Evolutionary conservation across 2,888 invertebrate genomes (phyloP).

Genomic region (Tolmerus cingulatus): DNA sequence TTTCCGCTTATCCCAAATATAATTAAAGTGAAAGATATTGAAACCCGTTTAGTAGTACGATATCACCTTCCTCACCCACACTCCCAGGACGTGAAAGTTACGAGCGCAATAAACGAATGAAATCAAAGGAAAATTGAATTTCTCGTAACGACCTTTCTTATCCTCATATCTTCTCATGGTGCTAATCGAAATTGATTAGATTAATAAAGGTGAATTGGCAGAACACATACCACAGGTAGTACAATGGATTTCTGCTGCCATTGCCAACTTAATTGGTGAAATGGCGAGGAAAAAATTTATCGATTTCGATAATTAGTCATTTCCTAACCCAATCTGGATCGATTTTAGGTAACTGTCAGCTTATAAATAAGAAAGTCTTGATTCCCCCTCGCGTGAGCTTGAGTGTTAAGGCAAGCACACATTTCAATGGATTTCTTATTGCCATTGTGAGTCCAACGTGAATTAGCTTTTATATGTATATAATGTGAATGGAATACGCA

Average conservation of each 20-base stretch:
- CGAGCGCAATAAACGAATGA: conserved; percentile 17
- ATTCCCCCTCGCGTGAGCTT: neutral
- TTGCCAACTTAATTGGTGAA: conserved; percentile 33
- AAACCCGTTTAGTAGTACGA: neutral
- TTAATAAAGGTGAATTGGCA: conserved; percentile 33
- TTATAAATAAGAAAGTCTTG: neutral
- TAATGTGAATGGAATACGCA: neutral
- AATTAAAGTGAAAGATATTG: conserved; percentile 1
- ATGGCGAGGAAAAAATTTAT: conserved; percentile 33
- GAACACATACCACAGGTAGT: conserved; percentile 26
- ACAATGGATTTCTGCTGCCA: conserved; percentile 29
- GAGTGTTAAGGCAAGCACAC: neutral
- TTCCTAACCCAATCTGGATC: conserved; percentile 8
- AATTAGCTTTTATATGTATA: neutral
- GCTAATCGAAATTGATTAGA: conserved; percentile 33
- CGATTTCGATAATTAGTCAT: conserved; percentile 32
- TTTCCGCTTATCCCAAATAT: neutral
- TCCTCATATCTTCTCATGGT: conserved; percentile 32
- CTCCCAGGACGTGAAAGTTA: neutral
- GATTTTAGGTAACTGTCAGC: conserved; percentile 6
- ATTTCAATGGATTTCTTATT: neutral
- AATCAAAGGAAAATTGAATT: conserved; percentile 32
- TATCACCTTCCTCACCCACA: conserved; percentile 6
- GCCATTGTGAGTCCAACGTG: neutral
- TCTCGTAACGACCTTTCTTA: conserved; percentile 33